Conservation (phyloP, 2,113 vertebrate species). For the Osmerus mordax region DNA sequence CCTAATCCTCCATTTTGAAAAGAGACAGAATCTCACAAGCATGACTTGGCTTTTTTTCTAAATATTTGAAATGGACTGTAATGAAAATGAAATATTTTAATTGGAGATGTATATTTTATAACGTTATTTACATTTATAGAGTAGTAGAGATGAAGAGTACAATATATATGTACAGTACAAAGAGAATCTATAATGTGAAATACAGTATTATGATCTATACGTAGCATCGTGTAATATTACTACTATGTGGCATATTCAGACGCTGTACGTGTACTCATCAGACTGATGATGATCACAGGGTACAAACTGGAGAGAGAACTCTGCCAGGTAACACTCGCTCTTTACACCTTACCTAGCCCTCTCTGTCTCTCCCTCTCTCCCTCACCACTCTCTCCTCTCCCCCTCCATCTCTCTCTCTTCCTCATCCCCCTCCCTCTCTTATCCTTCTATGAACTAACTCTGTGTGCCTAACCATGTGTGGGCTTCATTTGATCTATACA, state of each 20-base stretch:
- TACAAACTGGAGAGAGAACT: constrained; percentile 56
- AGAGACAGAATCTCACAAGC: constrained; percentile 42
- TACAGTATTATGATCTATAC: constrained; percentile 59
- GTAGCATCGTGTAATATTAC: constrained; percentile 61
- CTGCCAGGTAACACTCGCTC: constrained; percentile 58
- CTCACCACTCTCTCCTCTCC: background rate
- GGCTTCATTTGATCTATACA: constrained; percentile 52
- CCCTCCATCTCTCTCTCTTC: background rate
- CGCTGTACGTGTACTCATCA: constrained; percentile 52
- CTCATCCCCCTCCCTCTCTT: background rate
- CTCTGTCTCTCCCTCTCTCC: constrained; percentile 40
- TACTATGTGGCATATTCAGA: constrained; percentile 66
- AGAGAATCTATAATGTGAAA: constrained; percentile 66
- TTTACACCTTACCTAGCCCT: constrained; percentile 31
- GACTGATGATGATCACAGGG: constrained; percentile 67
- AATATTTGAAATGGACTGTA: constrained; percentile 51
- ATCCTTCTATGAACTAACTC: constrained; percentile 45
- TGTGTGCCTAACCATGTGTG: constrained; percentile 75
- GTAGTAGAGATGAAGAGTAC: constrained; percentile 63
- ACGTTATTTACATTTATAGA: constrained; percentile 76
- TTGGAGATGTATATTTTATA: constrained; percentile 80
- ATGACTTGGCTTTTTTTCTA: constrained; percentile 54
- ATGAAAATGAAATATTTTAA: constrained; percentile 72
- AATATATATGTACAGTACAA: constrained; percentile 59
- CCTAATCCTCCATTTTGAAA: constrained; percentile 49